These are phyloP conservation scores for Limnephilus lunatus DNA, from an alignment of 2,888 invertebrate genomes.

Conservation along the genomic window DNA sequence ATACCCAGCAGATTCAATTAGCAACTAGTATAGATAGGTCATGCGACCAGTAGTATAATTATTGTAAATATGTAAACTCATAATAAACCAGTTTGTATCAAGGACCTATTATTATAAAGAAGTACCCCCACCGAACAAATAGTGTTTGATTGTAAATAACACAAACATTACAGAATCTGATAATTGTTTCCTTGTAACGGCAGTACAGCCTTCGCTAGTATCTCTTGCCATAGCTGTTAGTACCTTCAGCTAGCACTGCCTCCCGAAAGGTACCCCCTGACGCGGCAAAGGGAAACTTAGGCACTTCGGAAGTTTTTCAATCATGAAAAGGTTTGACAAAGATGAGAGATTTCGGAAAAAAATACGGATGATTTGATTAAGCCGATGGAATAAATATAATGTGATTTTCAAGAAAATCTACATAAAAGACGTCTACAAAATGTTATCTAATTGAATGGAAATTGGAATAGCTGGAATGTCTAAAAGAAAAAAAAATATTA, in stretches of 20 bases:
- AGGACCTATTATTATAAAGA: no score
- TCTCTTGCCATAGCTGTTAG: background rate
- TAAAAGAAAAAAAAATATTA: no score
- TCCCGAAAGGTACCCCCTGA: background rate
- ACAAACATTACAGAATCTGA: no score
- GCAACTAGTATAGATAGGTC: no score
- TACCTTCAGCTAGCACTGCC: background rate
- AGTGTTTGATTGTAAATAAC: no score
- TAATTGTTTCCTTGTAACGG: no score
- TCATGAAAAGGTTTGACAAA: conserved; percentile 45
- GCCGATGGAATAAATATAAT: conserved; percentile 24
- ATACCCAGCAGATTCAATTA: no score
- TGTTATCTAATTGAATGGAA: background rate
- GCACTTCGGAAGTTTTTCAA: conserved; percentile 49
- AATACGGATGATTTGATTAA: conserved; percentile 29
- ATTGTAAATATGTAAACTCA: no score
- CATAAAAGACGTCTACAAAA: background rate
- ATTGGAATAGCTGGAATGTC: background rate
- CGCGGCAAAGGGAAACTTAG: conserved; percentile 30
- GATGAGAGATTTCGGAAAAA: conserved; percentile 8
- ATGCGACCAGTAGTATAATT: no score
- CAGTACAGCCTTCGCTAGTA: no score
- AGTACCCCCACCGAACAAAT: no score
- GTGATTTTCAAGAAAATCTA: background rate
- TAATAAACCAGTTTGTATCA: no score